Evolutionary conservation across 2,113 vertebrate species (phyloP).

Genomic region (Phylloscopus trochiloides): DNA sequence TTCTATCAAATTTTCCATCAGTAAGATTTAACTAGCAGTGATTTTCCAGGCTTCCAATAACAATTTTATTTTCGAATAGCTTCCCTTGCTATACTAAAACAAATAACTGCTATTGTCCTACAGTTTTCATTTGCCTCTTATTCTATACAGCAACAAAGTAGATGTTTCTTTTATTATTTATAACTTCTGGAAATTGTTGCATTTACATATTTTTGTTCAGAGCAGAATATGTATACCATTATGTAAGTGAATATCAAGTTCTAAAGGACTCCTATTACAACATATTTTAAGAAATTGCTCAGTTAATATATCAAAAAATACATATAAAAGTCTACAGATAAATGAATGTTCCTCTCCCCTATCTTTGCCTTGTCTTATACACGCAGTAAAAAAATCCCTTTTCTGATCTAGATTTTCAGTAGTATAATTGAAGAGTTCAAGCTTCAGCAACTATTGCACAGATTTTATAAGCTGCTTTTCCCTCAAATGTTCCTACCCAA

Average conservation of each 20-base stretch:
- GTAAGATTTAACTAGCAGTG: not conserved
- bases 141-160: not conserved
- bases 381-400: not conserved
- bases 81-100: not conserved
- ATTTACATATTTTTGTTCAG: not conserved
- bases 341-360: not conserved
- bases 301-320: not conserved
- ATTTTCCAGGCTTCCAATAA: not conserved
- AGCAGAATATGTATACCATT: not conserved
- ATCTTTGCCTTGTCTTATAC: not conserved
- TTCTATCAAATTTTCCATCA: not conserved
- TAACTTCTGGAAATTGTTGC: not conserved
- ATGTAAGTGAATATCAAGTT: not conserved
- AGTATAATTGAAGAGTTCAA: not conserved
- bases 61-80: not conserved
- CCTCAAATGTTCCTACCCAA: not conserved
- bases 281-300: not conserved
- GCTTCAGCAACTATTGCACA: not conserved
- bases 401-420: not conserved
- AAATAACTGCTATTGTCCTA: not conserved
- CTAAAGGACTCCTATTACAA: not conserved
- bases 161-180: not conserved
- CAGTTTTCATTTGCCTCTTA: not conserved
- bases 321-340: not conserved
- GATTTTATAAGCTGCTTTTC: not conserved